Evolutionary conservation across 2,797 vertebrate genomes (phyloP).

Genomic region (Novumbra hubbsi): DNA sequence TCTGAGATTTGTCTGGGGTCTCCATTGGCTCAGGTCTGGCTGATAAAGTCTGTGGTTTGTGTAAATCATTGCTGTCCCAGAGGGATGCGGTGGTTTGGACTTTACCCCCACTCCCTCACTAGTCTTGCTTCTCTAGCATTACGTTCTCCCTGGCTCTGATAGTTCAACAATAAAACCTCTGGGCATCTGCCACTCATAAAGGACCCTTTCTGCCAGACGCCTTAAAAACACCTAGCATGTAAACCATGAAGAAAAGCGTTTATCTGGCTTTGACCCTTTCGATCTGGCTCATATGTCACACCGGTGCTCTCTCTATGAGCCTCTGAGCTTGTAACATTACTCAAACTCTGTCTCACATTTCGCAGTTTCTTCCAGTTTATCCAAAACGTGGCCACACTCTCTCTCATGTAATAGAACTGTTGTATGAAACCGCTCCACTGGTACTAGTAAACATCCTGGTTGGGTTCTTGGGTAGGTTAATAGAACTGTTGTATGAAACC

Average conservation of each 20-base stretch:
- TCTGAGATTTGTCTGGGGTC: slow-evolving; percentile 43
- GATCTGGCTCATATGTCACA: neutral
- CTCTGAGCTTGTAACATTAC: neutral
- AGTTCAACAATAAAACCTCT: neutral
- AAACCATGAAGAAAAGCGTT: neutral
- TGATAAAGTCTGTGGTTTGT: slow-evolving; percentile 53
- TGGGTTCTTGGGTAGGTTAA: neutral
- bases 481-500: neutral
- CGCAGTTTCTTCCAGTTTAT: slow-evolving; percentile 20
- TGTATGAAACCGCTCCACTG: neutral
- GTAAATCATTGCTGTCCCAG: slow-evolving; percentile 49
- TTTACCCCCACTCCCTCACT: slow-evolving; percentile 52
- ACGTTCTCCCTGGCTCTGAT: neutral
- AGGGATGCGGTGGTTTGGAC: slow-evolving; percentile 14
- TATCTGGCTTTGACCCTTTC: neutral
- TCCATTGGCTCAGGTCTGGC: slow-evolving; percentile 64
- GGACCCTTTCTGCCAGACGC: neutral
- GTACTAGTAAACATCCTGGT: neutral
- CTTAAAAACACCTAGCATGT: neutral
- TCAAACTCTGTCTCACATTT: slow-evolving; percentile 3
- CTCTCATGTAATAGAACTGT: neutral
- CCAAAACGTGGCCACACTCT: slow-evolving; percentile 6
- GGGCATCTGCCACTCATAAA: neutral
- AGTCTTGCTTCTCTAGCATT: neutral
- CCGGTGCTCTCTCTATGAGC: neutral